Conservation (phyloP, 2,888 invertebrate genomes). For the Drosophila meridionalis region DNA sequence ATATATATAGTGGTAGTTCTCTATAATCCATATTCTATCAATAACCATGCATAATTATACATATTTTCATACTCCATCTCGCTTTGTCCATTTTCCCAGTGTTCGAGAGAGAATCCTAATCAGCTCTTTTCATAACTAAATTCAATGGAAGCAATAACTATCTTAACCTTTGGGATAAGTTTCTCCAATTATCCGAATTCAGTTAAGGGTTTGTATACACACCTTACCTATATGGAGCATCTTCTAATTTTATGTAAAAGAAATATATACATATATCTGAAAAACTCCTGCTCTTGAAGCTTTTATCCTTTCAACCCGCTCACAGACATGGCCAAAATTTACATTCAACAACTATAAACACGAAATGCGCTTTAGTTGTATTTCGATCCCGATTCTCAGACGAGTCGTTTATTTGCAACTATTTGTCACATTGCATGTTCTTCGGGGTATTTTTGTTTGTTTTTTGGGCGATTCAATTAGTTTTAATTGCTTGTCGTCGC, state of each 20-base stretch:
- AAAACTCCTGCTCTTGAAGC: background rate
- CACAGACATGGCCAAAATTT: background rate
- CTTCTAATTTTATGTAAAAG: too few species aligned
- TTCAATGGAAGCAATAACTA: too few species aligned
- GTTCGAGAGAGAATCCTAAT: background rate
- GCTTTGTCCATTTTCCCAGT: background rate
- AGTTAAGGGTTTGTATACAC: too few species aligned
- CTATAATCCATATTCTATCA: background rate
- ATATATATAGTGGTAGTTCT: background rate
- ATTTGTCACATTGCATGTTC: slow-evolving; percentile 51
- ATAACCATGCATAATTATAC: background rate
- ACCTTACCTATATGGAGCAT: too few species aligned
- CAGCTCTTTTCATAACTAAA: background rate
- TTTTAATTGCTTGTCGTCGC: slow-evolving; percentile 67
- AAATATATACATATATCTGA: too few species aligned
- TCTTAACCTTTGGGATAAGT: too few species aligned
- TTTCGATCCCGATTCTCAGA: slow-evolving; percentile 4
- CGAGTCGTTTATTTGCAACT: slow-evolving; percentile 39
- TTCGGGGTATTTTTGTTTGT: slow-evolving; percentile 22
- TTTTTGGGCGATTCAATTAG: slow-evolving; percentile 70
- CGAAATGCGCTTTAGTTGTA: slow-evolving; percentile 5
- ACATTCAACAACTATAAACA: background rate
- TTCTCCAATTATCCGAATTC: too few species aligned
- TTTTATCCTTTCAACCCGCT: background rate
- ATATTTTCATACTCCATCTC: background rate